Base-by-base conservation (phyloP, 2,797 vertebrate genomes). In the Loriculus beryllinus region DNA sequence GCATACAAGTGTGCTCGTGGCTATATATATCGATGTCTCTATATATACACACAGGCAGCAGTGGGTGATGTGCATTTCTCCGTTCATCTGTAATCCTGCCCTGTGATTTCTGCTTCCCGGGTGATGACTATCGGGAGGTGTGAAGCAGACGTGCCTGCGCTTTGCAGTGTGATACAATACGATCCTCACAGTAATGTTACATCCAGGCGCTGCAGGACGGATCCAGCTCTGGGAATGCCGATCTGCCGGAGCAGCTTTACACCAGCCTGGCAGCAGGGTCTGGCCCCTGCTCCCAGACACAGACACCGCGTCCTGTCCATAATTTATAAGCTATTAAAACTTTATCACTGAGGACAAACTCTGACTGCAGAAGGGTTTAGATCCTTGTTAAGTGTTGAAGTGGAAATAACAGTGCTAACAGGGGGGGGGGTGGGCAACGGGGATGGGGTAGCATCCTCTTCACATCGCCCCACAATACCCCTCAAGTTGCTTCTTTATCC, bases 271-370 rank as follows among this genome's bases (percentile, higher is more conserved):
- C 33, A 35, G 54, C 10, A 1, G 52, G 60, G 29, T 21, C 82
- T 2, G 0, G 51, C 39, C 82, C 57, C 64, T 14, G 63, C 85
- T 94, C 93, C 74, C 85, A 54, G 71, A 29, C 91, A 35, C 48
- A 59, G 80, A 29, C 91, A 75, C 78, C 6, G 3, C 13, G n/a
- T 33, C 14, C 62, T 12, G 42, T 92, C 91, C 82, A 93, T 95
- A 77, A 92, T 92, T 95, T 67, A 95, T 92, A 71, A 96, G 76
- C 79, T 64, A 93, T 86, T 95, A 90, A 95, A 89, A 94, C 95
- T 93, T 92, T 88, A 96, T 96, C 16, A 12, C 79, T 11, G 67
- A 74, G 93, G 94, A 92, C 86, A 93, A 97, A 95, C 91, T 91
- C 90, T 26, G 57, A 63, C 69, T 77, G 71, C 59, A 1, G 57